Conservation (phyloP, 2,797 vertebrate species). For the Tadarida brasiliensis region DNA sequence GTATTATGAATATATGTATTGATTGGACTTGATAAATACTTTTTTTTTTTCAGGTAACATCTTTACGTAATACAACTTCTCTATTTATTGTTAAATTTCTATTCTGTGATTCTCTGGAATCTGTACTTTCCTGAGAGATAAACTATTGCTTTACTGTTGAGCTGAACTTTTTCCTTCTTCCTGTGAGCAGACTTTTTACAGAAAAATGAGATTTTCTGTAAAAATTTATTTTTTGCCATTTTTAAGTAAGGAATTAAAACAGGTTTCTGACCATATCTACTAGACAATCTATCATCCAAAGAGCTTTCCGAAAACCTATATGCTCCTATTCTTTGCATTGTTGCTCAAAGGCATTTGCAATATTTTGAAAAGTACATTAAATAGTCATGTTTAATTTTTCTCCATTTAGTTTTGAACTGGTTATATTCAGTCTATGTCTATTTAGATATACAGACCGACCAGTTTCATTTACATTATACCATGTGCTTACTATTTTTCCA, state of each 20-base stretch:
- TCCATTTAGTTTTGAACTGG: background rate
- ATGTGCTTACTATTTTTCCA: background rate
- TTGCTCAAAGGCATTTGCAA: background rate
- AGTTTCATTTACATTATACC: background rate
- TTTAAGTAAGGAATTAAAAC: background rate
- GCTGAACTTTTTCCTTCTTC: background rate
- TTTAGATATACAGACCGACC: background rate
- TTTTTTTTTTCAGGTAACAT: background rate
- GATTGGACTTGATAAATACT: background rate
- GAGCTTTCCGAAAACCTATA: background rate
- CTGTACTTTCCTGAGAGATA: background rate
- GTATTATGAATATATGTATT: slow-evolving; percentile 33
- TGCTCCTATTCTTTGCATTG: background rate
- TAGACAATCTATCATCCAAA: background rate
- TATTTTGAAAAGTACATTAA: slow-evolving; percentile 13
- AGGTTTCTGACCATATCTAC: background rate
- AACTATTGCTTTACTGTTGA: background rate
- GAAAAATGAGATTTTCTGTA: background rate
- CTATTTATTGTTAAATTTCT: background rate
- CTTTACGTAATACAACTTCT: background rate
- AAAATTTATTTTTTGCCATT: background rate
- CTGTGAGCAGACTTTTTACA: background rate
- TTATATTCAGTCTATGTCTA: background rate
- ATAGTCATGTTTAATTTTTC: background rate
- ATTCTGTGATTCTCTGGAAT: background rate